Conservation (phyloP, 1,140 invertebrate species). For the Mya arenaria region DNA sequence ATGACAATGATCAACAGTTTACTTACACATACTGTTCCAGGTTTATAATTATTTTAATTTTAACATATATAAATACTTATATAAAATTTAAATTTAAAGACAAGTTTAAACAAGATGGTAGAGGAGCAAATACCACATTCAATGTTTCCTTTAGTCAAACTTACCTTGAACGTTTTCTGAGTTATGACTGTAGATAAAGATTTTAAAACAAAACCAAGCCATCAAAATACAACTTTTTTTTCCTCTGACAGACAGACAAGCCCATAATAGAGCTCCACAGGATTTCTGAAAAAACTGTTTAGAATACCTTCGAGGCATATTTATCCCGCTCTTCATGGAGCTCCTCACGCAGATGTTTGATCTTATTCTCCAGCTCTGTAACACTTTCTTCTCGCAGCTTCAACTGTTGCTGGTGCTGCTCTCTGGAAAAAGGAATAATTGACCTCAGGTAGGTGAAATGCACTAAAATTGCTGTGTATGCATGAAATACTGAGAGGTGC, state of each 20-base stretch:
- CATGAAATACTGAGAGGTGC: no score
- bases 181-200: no score
- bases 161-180: not conserved
- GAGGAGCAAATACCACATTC: not conserved
- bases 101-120: not conserved
- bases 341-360: conserved; percentile 69
- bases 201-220: no score
- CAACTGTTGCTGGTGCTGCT: conserved; percentile 68
- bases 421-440: conserved; percentile 54
- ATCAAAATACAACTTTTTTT: no score
- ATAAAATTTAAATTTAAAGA: not conserved
- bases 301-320: conserved; percentile 65
- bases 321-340: conserved; percentile 61
- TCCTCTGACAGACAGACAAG: no score
- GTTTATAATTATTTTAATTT: no score
- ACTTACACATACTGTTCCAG: no score
- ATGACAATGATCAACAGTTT: no score
- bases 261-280: no score
- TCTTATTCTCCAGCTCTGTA: conserved; percentile 70
- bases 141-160: not conserved
- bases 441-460: no score
- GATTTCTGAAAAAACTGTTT: no score
- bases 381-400: conserved; percentile 70
- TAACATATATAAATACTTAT: not conserved
- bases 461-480: no score